Base-by-base conservation (phyloP, 2,888 invertebrate genomes). In the Matsumyia berberina region DNA sequence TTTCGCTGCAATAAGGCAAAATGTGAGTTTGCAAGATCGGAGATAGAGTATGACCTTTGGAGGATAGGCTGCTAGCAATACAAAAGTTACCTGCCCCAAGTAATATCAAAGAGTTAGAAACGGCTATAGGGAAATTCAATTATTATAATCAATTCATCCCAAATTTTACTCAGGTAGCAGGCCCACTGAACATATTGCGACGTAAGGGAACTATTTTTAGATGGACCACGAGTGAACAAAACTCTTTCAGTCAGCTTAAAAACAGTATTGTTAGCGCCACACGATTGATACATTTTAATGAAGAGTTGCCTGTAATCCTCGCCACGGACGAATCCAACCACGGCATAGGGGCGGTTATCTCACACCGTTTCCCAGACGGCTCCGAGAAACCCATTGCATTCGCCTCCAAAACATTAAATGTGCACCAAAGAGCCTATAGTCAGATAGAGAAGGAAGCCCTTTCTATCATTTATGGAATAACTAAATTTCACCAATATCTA, bases 401-500 rank as follows among this genome's bases (percentile, higher is more conserved):
- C 12, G 46, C 55, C 5, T 70, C 70, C 1, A 60, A 72, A 39
- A 60, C 19, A 88, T 90, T 64, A 8, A 60, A 64, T 33, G 29
- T 35, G 24, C 49, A 62, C 33, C 76, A 76, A 39, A 86, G 86
- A 67, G 86, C 80, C 29, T 88, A 89, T 81, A 90, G 81, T 6
- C 86, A 87, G 57, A 85, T 88, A 8, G 88, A 89, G 42, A 87
- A 86, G 17, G 88, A 88, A 86, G 90, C 89, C 2, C 86, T 89
- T 4, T 31, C 88, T 8, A 86, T 91, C 5, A 80, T 90, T 19
- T 91, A 86, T 70, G 90, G 88, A 2, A 87, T 91, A 1, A 87
- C 87, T 19, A 88, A 88, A 80, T 92, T 92, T 82, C 88, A 90
- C 66, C 87, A 89, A 8, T 92, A 89, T 79, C 37, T 92, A 0